Evolutionary conservation across 2,888 invertebrate genomes (phyloP).

Genomic region (Stenchaetothrips biformis): DNA sequence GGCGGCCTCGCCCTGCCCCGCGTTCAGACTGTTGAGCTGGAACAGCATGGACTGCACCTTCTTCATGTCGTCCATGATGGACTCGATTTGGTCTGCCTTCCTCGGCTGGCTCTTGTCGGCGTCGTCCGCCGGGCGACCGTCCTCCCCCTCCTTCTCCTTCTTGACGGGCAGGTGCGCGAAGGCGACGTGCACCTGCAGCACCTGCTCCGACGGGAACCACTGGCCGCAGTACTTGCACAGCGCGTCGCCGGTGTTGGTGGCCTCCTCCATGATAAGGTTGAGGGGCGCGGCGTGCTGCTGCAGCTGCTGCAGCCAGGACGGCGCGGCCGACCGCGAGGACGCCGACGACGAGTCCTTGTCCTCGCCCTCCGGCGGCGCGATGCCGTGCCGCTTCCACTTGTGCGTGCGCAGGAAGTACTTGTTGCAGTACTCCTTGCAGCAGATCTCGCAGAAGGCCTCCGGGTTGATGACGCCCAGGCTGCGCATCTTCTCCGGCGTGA

Average conservation of each 20-base stretch:
- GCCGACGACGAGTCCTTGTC: conserved; percentile 29
- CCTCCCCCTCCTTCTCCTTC: conserved; percentile 2
- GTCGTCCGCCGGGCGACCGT: conserved; percentile 17
- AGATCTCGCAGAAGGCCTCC: conserved; percentile 87
- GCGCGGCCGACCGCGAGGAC: conserved; percentile 45
- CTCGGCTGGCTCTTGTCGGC: conserved; percentile 39
- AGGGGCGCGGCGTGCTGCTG: conserved; percentile 69
- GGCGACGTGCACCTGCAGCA: conserved; percentile 16
- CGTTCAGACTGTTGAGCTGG: conserved; percentile 59
- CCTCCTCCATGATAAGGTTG: conserved; percentile 68
- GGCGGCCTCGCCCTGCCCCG: conserved; percentile 42
- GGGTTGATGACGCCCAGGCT: conserved; percentile 76
- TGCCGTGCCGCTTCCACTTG: conserved; percentile 85
- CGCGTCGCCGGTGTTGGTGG: conserved; percentile 49
- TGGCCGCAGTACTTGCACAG: conserved; percentile 35
- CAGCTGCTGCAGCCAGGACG: conserved; percentile 45
- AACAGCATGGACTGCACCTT: conserved; percentile 87
- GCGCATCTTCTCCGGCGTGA: conserved; percentile 67
- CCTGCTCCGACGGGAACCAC: conserved; percentile 27
- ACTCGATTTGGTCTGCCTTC: conserved; percentile 48
- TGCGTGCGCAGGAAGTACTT: conserved; percentile 88
- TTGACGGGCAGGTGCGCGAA: conserved; percentile 7
- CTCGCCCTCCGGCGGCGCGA: conserved; percentile 50
- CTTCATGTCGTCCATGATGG: conserved; percentile 76
- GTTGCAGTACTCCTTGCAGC: conserved; percentile 88